Base-by-base conservation (phyloP, 2,888 invertebrate species). In the Drosophila falleni region DNA sequence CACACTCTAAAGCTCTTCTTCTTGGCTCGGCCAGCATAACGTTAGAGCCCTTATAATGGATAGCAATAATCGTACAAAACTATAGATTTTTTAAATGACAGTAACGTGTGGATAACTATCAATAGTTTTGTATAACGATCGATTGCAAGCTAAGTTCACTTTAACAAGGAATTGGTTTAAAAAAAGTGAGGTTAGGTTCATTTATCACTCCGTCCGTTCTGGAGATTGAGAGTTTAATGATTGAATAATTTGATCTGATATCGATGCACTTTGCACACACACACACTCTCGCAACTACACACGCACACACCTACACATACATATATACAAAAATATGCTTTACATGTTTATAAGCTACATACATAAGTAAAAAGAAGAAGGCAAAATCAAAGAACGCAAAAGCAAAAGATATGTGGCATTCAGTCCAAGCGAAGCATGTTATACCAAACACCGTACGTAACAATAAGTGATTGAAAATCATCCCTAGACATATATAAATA, bases 401-500 rank as follows among this genome's bases (percentile, higher is more conserved):
- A 15, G 42, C 9, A 23, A 35, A 19, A 33, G 41, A 23, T 60
- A 58, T 13, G 31, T 19, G 54, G 44, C 47, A 70, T 59, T 66
- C 75, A 74, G 78, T 83, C 80, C 80, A 83, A 81, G 78, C 73
- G 61, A 83, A 79, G 80, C 76, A 87, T 67, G 74, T 74, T 89
- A 81, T 89, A 89, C 74, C 80, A 88, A 88, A 90, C 91, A 90
- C 91, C 90, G 90, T 90, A 90, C 89, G 90, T 87, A 90, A 91
- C 91, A 91, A 90, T 90, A 88, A 90, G 89, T 90, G 90, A 90
- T 90, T 90, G 76, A 91, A 90, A 91, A 91, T 90, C 90, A 91
- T 90, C 82, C 77, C 79, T 87, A 79, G 89, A 80, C 80, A 83
- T 86, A 84, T 67, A 80, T 63, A 69, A 77, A 62, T 37, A 71